Conservation (phyloP, 2,797 vertebrate genomes). For the Oophaga sylvatica region DNA sequence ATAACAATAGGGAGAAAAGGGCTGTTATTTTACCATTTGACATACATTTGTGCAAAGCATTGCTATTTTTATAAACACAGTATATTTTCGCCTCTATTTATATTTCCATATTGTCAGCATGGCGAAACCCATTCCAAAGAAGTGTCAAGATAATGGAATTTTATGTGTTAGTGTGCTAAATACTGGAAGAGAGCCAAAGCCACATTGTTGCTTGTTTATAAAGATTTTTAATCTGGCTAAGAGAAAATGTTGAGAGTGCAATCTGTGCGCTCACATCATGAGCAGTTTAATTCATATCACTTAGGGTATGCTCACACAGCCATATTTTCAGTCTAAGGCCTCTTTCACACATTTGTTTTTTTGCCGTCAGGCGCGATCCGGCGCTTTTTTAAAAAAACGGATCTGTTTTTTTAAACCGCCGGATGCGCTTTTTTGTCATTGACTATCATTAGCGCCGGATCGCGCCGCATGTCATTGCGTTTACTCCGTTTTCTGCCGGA, state of each 20-base stretch:
- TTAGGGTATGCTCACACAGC: not conserved
- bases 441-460: too few relatives aligned
- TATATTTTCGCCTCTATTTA: not conserved
- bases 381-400: too few relatives aligned
- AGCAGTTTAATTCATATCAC: not conserved
- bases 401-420: too few relatives aligned
- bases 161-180: not conserved
- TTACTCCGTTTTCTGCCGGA: too few relatives aligned
- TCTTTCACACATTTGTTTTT: too few relatives aligned
- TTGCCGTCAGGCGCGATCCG: too few relatives aligned
- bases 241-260: not conserved
- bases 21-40: not conserved
- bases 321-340: too few relatives aligned
- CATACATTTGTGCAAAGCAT: not conserved
- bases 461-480: too few relatives aligned
- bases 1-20: not conserved
- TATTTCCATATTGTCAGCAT: not conserved
- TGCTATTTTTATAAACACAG: not conserved
- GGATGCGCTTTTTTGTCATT: too few relatives aligned
- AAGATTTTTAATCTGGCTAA: not conserved
- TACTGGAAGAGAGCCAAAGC: not conserved
- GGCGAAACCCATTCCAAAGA: not conserved
- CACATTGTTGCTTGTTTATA: slow-evolving; percentile 8
- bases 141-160: not conserved
- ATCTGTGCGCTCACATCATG: not conserved